Conservation (phyloP, 2,113 vertebrate species). For the Phalacrocorax carbo region DNA sequence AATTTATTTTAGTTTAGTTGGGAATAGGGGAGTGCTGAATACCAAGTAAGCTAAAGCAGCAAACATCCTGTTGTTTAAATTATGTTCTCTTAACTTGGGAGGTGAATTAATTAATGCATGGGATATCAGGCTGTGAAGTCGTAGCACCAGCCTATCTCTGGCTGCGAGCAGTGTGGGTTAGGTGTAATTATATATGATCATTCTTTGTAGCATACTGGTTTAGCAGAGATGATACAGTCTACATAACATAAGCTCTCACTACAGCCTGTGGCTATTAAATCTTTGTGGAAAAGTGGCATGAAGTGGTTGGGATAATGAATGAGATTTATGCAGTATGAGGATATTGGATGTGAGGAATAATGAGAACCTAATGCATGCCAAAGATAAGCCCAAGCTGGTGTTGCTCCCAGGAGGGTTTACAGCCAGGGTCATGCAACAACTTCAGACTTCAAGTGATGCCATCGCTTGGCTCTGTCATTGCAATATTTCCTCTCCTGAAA, state of each 20-base stretch:
- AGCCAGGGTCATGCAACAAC: neutral
- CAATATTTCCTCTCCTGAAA: neutral
- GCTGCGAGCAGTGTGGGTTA: neutral
- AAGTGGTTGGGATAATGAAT: neutral
- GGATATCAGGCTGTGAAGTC: neutral
- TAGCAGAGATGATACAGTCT: neutral
- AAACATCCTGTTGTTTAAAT: neutral
- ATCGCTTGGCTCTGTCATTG: neutral
- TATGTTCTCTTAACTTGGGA: neutral
- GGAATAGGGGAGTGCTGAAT: neutral
- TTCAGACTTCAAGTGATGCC: neutral
- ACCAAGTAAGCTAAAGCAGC: neutral
- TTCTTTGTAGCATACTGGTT: neutral
- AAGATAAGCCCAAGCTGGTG: neutral
- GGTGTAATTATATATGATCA: neutral
- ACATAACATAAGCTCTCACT: neutral
- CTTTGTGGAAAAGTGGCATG: fast-evolving
- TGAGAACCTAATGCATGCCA: neutral
- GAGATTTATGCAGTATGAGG: neutral
- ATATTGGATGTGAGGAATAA: neutral
- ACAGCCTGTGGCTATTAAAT: neutral
- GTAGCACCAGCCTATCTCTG: neutral
- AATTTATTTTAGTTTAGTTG: neutral
- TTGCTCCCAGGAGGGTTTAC: neutral
- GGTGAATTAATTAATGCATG: neutral